Conservation (phyloP, 2,797 vertebrate genomes). For the Sebastes goodei region DNA sequence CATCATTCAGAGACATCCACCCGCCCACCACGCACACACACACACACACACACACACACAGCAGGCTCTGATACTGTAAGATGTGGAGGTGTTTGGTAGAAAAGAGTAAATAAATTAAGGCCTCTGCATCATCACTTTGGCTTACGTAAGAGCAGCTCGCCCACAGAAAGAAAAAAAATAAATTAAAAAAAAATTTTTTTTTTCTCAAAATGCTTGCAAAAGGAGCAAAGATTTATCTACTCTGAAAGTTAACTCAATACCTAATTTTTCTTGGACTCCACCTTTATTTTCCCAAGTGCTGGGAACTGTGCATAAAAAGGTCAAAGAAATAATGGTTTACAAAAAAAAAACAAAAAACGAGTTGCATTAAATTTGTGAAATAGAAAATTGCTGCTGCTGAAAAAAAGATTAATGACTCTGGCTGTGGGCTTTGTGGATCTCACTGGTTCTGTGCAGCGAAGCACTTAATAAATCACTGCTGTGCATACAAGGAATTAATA, state of each 20-base stretch:
- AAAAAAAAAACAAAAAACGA: conserved; percentile 68
- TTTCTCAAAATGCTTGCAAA: conserved; percentile 63
- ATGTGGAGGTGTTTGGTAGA: conserved; percentile 38
- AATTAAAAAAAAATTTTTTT: conserved; percentile 44
- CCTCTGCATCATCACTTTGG: conserved; percentile 41
- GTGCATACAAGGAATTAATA: conserved; percentile 77
- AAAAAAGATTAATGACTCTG: conserved; percentile 86
- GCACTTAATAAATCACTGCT: conserved; percentile 90
- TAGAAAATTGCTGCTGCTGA: conserved; percentile 83
- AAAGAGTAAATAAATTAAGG: conserved; percentile 56
- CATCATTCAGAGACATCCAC: conserved; percentile 56
- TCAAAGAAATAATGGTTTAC: conserved; percentile 82
- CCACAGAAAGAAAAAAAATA: conserved; percentile 29
- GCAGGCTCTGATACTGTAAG: conserved; percentile 10
- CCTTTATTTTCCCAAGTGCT: conserved; percentile 84
- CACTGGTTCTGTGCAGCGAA: conserved; percentile 76
- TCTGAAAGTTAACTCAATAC: conserved; percentile 76
- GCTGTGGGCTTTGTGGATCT: conserved; percentile 83
- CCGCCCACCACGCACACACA: not conserved
- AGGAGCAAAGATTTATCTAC: conserved; percentile 79
- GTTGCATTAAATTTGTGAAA: conserved; percentile 86
- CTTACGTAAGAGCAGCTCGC: conserved; percentile 47
- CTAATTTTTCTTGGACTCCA: conserved; percentile 84
- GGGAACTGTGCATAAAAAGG: conserved; percentile 80
- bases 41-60: not conserved